Base-by-base conservation (phyloP, 2,113 vertebrate species). In the Oreochromis niloticus region DNA sequence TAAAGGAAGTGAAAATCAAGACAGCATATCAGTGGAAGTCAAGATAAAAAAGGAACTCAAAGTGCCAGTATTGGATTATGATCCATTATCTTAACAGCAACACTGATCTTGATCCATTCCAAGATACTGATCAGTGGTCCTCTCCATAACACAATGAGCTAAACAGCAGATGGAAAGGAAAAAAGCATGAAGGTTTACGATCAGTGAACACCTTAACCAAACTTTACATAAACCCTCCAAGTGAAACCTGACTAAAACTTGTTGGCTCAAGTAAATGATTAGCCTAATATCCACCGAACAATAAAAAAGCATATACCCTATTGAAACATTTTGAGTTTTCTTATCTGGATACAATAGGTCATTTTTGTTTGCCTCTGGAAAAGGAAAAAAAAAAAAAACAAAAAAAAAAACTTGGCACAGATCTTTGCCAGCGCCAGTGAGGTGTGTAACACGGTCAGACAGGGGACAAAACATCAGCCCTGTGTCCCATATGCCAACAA, bases 41-140 rank as follows among this genome's bases (percentile, higher is more conserved):
- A 85, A 85, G 75, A 89, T 39, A 34, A 82, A 78, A 84, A 83
- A 68, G 12, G 6, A 82, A 50, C 22, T 46, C 4, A 55, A 68
- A 84, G 79, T 85, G 78, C 52, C 22, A 46, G n/a, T 59, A 85
- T 9, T 24, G 54, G 78, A 71, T 87, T 80, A 86, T 61, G 16
- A 87, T 2, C 57, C 14, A 89, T 63, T 27, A 79, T 73, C 52
- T 30, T n/a, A 80, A 80, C 81, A 56, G 36, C 39, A 80, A 32
- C 66, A 68, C 9, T 54, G 39, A 85, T 78, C 48, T 22, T 22
- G n/a, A 55, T 50, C 24, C 39, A 57, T 39, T 30, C 32, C 8
- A 32, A 79, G 75, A 88, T 83, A 68, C 68, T 80, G 83, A 87
- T 90, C 91, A 87, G 48, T 78, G 89, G 59, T 80, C 83, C 83